Percentiles rank a stretch among this genome's conserved stretches.
Evolutionary conservation across 2,797 vertebrate species (phyloP).

Genomic region (Sebastes cheni): DNA sequence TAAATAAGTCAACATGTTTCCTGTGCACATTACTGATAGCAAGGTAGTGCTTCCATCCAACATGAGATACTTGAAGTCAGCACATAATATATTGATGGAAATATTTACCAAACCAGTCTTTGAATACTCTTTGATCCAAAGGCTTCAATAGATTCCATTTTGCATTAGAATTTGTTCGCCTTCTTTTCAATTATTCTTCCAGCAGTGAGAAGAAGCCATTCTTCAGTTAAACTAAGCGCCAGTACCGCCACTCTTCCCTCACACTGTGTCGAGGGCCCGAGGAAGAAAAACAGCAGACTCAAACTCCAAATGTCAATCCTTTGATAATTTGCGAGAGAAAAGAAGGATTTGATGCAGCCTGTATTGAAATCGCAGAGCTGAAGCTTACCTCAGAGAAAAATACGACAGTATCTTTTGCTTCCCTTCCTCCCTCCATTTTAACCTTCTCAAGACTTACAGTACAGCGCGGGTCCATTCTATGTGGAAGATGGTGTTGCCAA

Average conservation of each 20-base stretch:
- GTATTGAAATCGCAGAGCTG: slow-evolving; percentile 37
- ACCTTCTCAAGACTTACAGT: slow-evolving; percentile 30
- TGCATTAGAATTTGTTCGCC: not conserved
- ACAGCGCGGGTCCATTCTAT: slow-evolving; percentile 18
- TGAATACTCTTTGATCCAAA: slow-evolving; percentile 16
- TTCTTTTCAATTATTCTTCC: slow-evolving; percentile 27
- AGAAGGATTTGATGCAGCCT: slow-evolving; percentile 44
- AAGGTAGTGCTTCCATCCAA: slow-evolving; percentile 4
- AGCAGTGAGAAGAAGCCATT: slow-evolving; percentile 24
- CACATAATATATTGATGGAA: slow-evolving; percentile 28
- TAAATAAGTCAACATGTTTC: slow-evolving; percentile 40
- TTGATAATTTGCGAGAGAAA: slow-evolving; percentile 58
- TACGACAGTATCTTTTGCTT: not conserved
- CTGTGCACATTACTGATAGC: slow-evolving; percentile 8
- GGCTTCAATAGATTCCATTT: slow-evolving; percentile 2
- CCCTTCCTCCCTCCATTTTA: slow-evolving; percentile 41
- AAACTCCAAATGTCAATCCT: slow-evolving; percentile 56
- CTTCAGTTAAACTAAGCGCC: slow-evolving; percentile 34
- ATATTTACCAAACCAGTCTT: slow-evolving; percentile 33
- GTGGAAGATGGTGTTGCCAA: slow-evolving; percentile 44
- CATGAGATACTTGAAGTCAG: slow-evolving; percentile 2
- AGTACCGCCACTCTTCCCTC: slow-evolving; percentile 22
- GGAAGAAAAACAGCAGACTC: slow-evolving; percentile 36
- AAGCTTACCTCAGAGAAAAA: slow-evolving; percentile 25
- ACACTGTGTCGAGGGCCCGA: slow-evolving; percentile 33